Evolutionary conservation across 1,140 invertebrate species (phyloP), one percentile per base, ranked within the genome.

Genomic region (Parasteatoda tepidariorum): DNA sequence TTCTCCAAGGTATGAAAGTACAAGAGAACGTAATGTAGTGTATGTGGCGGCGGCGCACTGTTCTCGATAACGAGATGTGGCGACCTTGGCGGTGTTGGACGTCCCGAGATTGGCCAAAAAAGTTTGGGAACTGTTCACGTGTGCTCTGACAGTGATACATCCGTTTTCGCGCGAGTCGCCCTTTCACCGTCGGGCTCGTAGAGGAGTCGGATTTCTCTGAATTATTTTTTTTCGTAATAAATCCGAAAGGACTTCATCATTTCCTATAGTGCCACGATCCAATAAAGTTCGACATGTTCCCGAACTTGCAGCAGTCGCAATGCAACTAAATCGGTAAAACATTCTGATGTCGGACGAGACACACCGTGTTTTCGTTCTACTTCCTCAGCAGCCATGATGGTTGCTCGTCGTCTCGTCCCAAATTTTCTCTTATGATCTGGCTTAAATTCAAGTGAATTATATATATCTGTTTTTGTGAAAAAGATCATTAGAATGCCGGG

Each of bases 301-400:
- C 61, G 74, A 38, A 54, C 34, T 62, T 48, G 61, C 28, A 26
- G 55, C 31, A 28, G 57, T 34, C 18, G 61, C 41, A 59, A 67
- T 78, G 75, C 54, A 68, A 55, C 76, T 79, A 79, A 79, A 67
- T 79, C 66, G 57, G 76, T 79, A 68, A 68, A n/a, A 79, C 62
- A 57, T 48, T 18, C 62, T 22, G 48, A n/a, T 34, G 41, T 57
- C 54, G 62, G 70, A 41, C 61, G 61, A 34, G 33, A 31, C 28
- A 30, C 15, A 68, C 62, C 34, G 64, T 79, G 64, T 57, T 79
- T 41, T 48, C 76, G 31, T 79, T 26, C 76, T 33, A 61, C 62
- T 57, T 79, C 74, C 61, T 66, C 26, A 61, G 76, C 61, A 48
- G 76, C 76, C 76, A 79, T 79, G 76, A 79, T 79, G 62, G 76